Percentiles rank a stretch among this genome's conserved stretches.
Conservation (phyloP, 2,113 vertebrate species). For the Peromyscus californicus region DNA sequence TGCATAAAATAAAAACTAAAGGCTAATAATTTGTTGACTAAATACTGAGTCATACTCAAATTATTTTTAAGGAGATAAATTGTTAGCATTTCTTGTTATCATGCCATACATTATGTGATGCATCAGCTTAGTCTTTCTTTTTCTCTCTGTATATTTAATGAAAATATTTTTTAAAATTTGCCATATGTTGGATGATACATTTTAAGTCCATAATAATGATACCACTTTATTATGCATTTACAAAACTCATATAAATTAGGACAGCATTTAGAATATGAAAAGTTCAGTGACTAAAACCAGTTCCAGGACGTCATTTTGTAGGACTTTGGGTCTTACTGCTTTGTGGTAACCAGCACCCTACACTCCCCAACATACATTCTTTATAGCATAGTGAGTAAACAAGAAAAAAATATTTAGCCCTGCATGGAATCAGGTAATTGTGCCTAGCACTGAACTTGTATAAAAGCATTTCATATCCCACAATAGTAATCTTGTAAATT, state of each 20-base stretch:
- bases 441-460: background rate
- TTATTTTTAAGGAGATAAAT: constrained; percentile 51
- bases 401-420: constrained; percentile 40
- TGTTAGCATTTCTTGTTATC: constrained; percentile 57
- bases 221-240: constrained; percentile 63
- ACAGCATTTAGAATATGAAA: background rate
- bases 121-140: constrained; percentile 43
- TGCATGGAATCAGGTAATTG: background rate
- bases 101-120: constrained; percentile 30
- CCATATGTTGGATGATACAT: constrained; percentile 67
- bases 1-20: constrained; percentile 13
- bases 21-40: constrained; percentile 34
- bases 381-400: background rate
- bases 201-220: constrained; percentile 67
- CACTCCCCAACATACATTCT: background rate
- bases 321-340: constrained; percentile 28
- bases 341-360: background rate
- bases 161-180: constrained; percentile 63
- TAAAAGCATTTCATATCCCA: background rate
- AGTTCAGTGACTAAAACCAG: constrained; percentile 27
- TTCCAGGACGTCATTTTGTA: constrained; percentile 30
- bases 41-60: constrained; percentile 8
- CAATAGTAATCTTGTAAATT: background rate
- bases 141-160: constrained; percentile 20
- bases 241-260: constrained; percentile 30